Evolutionary conservation across 2,113 vertebrate species (phyloP), one percentile per base, ranked within the genome.

Genomic region (Odontesthes bonariensis): DNA sequence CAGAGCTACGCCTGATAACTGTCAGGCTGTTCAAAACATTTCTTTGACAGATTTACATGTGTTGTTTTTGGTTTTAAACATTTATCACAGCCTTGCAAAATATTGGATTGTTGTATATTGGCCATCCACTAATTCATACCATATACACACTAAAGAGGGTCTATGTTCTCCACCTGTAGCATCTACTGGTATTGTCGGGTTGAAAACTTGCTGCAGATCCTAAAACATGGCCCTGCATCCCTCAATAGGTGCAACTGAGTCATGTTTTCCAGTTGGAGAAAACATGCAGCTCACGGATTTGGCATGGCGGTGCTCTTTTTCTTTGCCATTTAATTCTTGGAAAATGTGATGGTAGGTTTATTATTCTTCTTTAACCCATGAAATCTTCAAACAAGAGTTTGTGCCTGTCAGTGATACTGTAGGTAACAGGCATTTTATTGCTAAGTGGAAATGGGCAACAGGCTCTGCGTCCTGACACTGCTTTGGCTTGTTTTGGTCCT

Each of bases 181-280:
- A 13, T 49, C 53, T 56, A 40, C 14, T 63, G n/a, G 11, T 32
- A 8, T 38, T 16, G 7, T 60, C 53, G 12, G 55, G 46, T 11
- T 23, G 53, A 57, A 35, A 8, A 66, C 23, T 61, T 42, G 55
- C 49, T 6, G 14, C 56, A 31, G 52, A 52, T 42, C 38, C 23
- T 23, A 8, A 72, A 59, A 38, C 35, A 1, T 17, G 16, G 64
- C 32, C 16, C 46, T 52, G 3, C 49, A 61, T 51, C 62, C 32
- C 59, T 66, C 64, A 71, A 71, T 67, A 81, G 74, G 57, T 86
- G 69, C 64, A 77, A 2, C 81, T 78, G 80, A 83, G 62, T 89
- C 87, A 84, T 66, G 73, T 80, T 91, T 91, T 89, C 85, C 89
- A 89, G 65, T 49, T 2, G n/a, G 77, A 62, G 69, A 33, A 79